Evolutionary conservation across 2,797 vertebrate species (phyloP).

Genomic region (Octomys mimax): DNA sequence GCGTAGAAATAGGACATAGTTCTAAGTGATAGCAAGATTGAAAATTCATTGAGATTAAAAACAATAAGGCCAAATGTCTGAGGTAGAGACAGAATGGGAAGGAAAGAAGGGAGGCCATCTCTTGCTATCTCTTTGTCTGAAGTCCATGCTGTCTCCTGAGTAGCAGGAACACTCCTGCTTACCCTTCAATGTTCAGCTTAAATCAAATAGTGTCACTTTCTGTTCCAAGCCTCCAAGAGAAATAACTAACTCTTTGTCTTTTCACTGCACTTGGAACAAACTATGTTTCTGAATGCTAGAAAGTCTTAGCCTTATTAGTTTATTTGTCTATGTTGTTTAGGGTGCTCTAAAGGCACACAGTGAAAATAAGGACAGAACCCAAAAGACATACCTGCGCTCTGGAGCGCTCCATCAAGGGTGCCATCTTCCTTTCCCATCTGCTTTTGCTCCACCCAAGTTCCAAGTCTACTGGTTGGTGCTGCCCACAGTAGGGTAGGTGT

Average conservation of each 20-base stretch:
- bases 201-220: not conserved
- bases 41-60: not conserved
- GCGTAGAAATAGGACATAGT: not conserved
- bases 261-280: not conserved
- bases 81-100: not conserved
- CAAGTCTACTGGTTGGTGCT: not conserved
- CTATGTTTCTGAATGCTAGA: not conserved
- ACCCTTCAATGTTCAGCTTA: not conserved
- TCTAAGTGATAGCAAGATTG: not conserved
- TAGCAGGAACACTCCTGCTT: not conserved
- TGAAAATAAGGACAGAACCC: not conserved
- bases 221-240: not conserved
- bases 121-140: not conserved
- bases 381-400: not conserved
- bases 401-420: not conserved
- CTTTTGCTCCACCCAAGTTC: not conserved
- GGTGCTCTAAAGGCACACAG: not conserved
- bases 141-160: not conserved
- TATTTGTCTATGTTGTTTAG: not conserved
- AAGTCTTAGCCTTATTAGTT: conserved; percentile 1
- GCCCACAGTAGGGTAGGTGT: not conserved
- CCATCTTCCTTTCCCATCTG: not conserved
- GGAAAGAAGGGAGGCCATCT: not conserved
- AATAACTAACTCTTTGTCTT: conserved; percentile 30
- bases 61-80: not conserved